Percentiles rank a stretch among this genome's conserved stretches.
These are phyloP conservation scores for Drosophila longiperda DNA, from an alignment of 2,888 invertebrate species.

Conservation along the genomic window DNA sequence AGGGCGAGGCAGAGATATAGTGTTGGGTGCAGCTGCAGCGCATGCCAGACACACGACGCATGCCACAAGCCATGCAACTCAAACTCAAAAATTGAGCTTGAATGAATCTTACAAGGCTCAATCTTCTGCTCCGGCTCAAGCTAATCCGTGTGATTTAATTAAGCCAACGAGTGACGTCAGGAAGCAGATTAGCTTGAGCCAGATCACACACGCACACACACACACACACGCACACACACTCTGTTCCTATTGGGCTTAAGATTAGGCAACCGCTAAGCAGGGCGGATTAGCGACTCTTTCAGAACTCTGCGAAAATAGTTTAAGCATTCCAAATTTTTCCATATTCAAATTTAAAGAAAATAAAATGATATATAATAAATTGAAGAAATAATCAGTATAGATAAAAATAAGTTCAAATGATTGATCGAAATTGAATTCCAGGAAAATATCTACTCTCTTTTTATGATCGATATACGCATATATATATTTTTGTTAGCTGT, in stretches of 20 bases:
- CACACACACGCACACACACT: not conserved
- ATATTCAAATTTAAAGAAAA: not conserved
- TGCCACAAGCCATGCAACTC: not conserved
- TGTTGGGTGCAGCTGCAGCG: conserved; percentile 56
- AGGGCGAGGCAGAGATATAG: conserved; percentile 6
- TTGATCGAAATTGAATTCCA: conserved; percentile 3
- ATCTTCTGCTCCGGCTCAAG: conserved; percentile 19
- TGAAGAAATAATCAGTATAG: conserved; percentile 2
- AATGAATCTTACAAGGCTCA: conserved; percentile 43
- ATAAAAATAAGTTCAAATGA: too few species aligned
- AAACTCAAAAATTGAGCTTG: conserved; percentile 19
- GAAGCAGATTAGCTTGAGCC: conserved; percentile 59
- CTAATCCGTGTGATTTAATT: conserved; percentile 64
- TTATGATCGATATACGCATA: conserved; percentile 35
- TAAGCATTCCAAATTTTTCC: not conserved
- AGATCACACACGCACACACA: conserved; percentile 1
- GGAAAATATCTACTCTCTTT: conserved; percentile 30
- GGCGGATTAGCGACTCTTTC: conserved; percentile 46
- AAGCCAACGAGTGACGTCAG: conserved; percentile 55
- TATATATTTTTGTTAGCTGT: not conserved
- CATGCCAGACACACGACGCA: conserved; percentile 58
- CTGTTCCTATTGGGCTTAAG: conserved; percentile 68
- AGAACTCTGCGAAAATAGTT: not conserved
- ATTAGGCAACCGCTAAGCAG: conserved; percentile 61
- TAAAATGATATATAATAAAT: not conserved